Evolutionary conservation across 92 coral and sea anemone species (phyloP), one percentile per base, ranked within the genome.

Genomic region (Porites cylindrica): DNA sequence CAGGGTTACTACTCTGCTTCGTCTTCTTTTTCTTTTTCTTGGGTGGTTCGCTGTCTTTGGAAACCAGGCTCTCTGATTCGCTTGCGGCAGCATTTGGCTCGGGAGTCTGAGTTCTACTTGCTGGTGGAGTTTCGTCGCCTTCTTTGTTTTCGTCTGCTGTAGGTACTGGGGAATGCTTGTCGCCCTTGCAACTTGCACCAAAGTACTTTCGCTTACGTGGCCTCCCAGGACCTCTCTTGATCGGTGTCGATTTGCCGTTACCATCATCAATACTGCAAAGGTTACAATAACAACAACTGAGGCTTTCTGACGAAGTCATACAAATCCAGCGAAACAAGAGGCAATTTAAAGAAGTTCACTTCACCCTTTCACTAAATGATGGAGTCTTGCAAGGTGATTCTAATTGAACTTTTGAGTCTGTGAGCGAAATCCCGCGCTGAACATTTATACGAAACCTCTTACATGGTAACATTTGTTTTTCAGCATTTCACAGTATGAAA

Each of bases 181-280:
- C 95, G 54, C 85, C 87, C 58, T 89, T 88, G 20, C 94, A 70
- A 74, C 96, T 84, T 10, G 95, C 96, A 32, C 97, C 96, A 76
- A 93, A 97, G 88, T 97, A 95, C 65, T 97, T 97, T 77, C 99
- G 74, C 72, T 97, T 97, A 64, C 96, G 91, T 8, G 99, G 99
- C 61, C 99, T 85, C 13, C 99, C 99, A 17, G 99, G 99, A 20
- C 99, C 99, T 75, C 99, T 89, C 81, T 97, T 97, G 19, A 95
- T 84, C 2, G 98, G 99, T 66, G 95, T 93, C 58, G 73, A 88
- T 79, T 96, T 96, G 54, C 98, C 94, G 51, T 62, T 86, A 6
- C 88, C 88, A 54, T 86, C 86, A 11, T 96, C 98, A 23, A 82
- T 88, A 59, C 93, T 80, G 72, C 52, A 52, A 72, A 60, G 26